phyloP scores from a whole-genome alignment of 2,888 invertebrate genomes.

The Caenorhabditis imperialis region DNA sequence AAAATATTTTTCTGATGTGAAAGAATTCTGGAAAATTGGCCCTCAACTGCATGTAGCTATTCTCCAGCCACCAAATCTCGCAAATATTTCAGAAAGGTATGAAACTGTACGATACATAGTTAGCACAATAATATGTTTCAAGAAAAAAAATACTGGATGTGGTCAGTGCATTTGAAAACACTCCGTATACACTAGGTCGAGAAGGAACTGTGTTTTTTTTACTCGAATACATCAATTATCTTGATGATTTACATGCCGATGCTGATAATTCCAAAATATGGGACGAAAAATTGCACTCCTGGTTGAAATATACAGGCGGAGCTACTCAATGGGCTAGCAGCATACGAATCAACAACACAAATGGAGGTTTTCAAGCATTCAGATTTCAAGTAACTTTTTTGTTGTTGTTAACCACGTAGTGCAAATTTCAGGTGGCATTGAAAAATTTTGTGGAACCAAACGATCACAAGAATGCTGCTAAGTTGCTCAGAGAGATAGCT shows the following conservation, averaged over 20 bases:
- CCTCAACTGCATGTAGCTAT: conserved; percentile 76
- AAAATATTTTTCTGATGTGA: conserved; percentile 73
- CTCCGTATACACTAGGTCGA: conserved; percentile 74
- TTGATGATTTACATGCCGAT: conserved; percentile 75
- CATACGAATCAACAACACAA: conserved; percentile 69
- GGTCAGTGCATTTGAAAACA: conserved; percentile 74
- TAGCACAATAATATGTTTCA: conserved; percentile 9
- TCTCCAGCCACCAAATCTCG: conserved; percentile 73
- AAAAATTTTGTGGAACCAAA: conserved; percentile 77
- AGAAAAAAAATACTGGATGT: conserved; percentile 67
- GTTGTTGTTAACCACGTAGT: not conserved
- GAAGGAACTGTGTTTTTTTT: conserved; percentile 77
- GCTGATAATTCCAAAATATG: conserved; percentile 75
- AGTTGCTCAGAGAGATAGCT: conserved; percentile 71
- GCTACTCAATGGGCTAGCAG: conserved; percentile 74
- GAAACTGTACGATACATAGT: not conserved
- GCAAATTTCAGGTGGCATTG: conserved; percentile 69
- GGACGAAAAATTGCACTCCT: conserved; percentile 73
- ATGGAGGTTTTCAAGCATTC: conserved; percentile 63
- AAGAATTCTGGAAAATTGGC: conserved; percentile 73
- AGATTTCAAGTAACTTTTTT: conserved; percentile 69
- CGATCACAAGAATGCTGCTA: conserved; percentile 76
- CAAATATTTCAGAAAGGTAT: conserved; percentile 61
- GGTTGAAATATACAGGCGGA: conserved; percentile 77
- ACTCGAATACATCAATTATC: conserved; percentile 73